Evolutionary conservation across 2,888 invertebrate species (phyloP).

Genomic region (Notodonta ziczac): DNA sequence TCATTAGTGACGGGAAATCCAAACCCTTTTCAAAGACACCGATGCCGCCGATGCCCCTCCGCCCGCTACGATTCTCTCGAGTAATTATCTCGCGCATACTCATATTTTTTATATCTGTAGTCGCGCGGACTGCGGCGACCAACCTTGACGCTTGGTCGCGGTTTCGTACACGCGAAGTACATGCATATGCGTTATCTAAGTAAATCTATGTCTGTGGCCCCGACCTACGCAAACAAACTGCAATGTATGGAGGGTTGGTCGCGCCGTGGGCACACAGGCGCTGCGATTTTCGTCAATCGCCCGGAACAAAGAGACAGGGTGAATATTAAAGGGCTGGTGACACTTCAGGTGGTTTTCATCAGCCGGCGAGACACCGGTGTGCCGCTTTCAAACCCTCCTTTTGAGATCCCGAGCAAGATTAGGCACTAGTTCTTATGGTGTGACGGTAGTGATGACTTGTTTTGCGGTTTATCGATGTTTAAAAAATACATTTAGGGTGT

Average conservation of each 20-base stretch:
- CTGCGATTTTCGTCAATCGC: conserved; percentile 81
- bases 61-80: too few relatives aligned
- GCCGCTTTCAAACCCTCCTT: conserved; percentile 76
- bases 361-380: conserved; percentile 70
- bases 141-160: too few relatives aligned
- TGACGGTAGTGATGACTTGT: conserved; percentile 53
- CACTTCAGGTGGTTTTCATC: conserved; percentile 80
- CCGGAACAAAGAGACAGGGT: conserved; percentile 73
- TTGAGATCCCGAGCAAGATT: conserved; percentile 82
- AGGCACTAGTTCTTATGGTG: conserved; percentile 78
- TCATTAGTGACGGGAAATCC: too few relatives aligned
- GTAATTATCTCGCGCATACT: too few relatives aligned
- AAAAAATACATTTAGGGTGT: too few relatives aligned
- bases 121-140: too few relatives aligned
- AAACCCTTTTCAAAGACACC: too few relatives aligned
- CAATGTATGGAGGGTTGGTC: conserved; percentile 32
- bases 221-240: conserved; percentile 57
- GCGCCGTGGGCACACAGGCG: conserved; percentile 25
- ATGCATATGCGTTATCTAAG: too few relatives aligned
- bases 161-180: too few relatives aligned
- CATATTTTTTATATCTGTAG: too few relatives aligned
- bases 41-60: too few relatives aligned
- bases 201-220: too few relatives aligned
- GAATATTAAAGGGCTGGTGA: conserved; percentile 77
- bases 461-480: background rate